Base-by-base conservation (phyloP, 2,888 invertebrate genomes). In the Amiota mariae region DNA sequence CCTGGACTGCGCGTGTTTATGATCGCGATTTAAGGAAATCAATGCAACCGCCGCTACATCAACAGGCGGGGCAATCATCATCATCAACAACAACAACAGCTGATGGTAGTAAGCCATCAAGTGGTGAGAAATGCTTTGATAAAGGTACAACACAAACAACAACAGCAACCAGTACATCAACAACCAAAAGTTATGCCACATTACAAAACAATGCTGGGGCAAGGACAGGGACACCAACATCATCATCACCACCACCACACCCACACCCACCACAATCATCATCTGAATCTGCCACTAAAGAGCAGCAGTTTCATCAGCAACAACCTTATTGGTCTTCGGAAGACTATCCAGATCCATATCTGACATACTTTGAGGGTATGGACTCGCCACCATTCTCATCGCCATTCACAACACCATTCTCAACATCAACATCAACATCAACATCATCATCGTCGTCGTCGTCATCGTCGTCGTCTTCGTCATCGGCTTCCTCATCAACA, bases 1-100 rank as follows among this genome's bases (percentile, higher is more conserved):
- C 98, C 0, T 98, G 98, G 98, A 91, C 96, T 76, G 98, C 98
- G 13, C 92, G 96, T 87, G 97, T 98, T 1, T 98, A 97, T 87
- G 98, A 98, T 87, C 92, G 97, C 86, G 97, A 98, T 92, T 91
- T 84, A n/a, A 81, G 82, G 70, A 81, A 94, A 61, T 59, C 20
- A 10, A 18, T 10, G 20, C 59, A 59, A 20, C 59, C 8, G 59
- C 59, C 57, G 10, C 3, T 12, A 4, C 13, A 54, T 6, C 6
- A 12, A 6, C 51, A 13, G 11, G n/a, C 12, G 13, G 12, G 1
- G 4, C 13, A 8, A 4, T 12, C 54, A 54, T n/a, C 15, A 2
- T 10, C 10, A 8, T 15, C 15, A 57, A 18, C 6, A 2, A 15
- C 57, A 3, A 15, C 18, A n/a, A 18, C 8, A 20, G 12, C n/a